Percentiles rank a stretch among this genome's conserved stretches.
These are phyloP conservation scores for Zaprionus obscuricornis DNA, from an alignment of 2,888 invertebrate genomes.

Conservation along the genomic window DNA sequence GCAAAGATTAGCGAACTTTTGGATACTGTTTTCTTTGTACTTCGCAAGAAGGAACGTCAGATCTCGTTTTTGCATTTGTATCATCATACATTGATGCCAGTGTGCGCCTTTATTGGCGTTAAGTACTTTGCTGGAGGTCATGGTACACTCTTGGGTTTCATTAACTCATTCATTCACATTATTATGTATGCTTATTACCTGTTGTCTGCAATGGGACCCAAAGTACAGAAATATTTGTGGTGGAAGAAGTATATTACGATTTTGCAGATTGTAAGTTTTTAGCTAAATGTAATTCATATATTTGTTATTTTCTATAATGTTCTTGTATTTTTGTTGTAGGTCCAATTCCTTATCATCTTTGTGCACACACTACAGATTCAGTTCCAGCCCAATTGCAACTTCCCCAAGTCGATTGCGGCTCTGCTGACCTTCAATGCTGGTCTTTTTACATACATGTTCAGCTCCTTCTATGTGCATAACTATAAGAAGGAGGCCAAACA, in stretches of 20 bases:
- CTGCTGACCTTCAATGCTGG: constrained; percentile 88
- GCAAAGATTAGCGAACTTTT: constrained; percentile 83
- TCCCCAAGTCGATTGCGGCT: constrained; percentile 88
- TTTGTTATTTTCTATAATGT: background rate
- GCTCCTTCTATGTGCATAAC: constrained; percentile 89
- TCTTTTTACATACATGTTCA: constrained; percentile 91
- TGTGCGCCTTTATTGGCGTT: constrained; percentile 87
- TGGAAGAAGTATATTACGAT: constrained; percentile 96
- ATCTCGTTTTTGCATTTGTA: constrained; percentile 93
- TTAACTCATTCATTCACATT: constrained; percentile 95
- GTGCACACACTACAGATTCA: constrained; percentile 88
- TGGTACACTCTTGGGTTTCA: constrained; percentile 92
- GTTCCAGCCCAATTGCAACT: constrained; percentile 88
- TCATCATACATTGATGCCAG: constrained; percentile 91
- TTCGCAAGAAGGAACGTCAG: constrained; percentile 92
- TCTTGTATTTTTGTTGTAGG: constrained; percentile 83
- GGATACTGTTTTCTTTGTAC: constrained; percentile 89
- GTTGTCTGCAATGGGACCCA: constrained; percentile 93
- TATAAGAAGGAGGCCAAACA: constrained; percentile 85
- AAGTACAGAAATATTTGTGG: constrained; percentile 95
- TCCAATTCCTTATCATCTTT: constrained; percentile 90
- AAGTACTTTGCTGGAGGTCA: constrained; percentile 92
- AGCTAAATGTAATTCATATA: background rate
- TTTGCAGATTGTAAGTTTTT: constrained; percentile 90
- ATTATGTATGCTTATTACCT: constrained; percentile 97